phyloP scores from a whole-genome alignment of 2,797 vertebrate species.

The Coilia nasus region DNA sequence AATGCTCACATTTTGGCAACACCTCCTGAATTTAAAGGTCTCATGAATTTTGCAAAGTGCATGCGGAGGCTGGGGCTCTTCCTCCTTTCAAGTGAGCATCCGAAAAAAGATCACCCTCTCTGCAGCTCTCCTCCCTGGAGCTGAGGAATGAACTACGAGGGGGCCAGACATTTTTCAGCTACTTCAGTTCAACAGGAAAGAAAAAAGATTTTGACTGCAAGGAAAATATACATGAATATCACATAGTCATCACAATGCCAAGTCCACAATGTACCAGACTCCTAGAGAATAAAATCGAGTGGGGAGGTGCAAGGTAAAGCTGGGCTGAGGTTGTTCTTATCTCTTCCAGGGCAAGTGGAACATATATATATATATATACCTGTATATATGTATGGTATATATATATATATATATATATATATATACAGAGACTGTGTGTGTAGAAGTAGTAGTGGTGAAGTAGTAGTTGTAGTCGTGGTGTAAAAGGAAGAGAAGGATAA shows the following conservation, averaged over 20 bases:
- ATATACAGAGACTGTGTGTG: no score
- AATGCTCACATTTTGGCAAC: not conserved
- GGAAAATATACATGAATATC: not conserved
- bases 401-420: no score
- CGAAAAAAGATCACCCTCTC: not conserved
- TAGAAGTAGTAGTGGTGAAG: no score
- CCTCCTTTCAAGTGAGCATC: not conserved
- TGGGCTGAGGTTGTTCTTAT: not conserved
- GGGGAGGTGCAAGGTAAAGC: not conserved
- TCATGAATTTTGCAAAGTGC: not conserved
- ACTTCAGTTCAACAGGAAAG: not conserved
- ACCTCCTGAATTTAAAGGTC: not conserved
- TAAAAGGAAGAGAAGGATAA: no score
- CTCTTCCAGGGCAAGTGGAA: not conserved
- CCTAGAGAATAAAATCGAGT: not conserved
- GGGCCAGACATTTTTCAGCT: not conserved
- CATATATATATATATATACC: no score
- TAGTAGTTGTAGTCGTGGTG: no score
- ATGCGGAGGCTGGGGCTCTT: not conserved
- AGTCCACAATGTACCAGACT: not conserved
- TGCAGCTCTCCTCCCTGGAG: not conserved
- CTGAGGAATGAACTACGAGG: not conserved
- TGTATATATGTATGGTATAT: no score
- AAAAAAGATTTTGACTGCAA: not conserved
- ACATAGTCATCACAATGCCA: not conserved